Evolutionary conservation across 92 coral and sea anemone species (phyloP).

Genomic region (Blastomussa wellsi): DNA sequence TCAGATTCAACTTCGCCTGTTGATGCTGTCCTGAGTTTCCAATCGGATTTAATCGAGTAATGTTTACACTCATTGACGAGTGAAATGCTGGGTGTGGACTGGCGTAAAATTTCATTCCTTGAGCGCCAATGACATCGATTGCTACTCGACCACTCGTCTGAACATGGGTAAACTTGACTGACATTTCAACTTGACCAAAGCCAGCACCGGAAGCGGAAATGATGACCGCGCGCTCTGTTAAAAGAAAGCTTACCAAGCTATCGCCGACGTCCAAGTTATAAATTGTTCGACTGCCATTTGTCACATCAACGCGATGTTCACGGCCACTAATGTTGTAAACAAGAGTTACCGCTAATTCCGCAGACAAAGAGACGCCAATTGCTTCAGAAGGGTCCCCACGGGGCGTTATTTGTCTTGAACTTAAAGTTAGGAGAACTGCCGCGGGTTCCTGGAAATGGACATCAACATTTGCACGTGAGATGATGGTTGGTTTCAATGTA

Average conservation of each 20-base stretch:
- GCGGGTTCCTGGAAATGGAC: conserved; percentile 46
- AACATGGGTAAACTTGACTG: conserved; percentile 39
- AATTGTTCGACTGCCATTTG: conserved; percentile 40
- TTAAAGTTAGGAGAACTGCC: conserved; percentile 3
- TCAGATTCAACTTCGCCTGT: conserved; percentile 22
- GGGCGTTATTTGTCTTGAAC: conserved; percentile 28
- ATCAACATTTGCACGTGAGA: conserved; percentile 22
- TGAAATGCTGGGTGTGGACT: conserved; percentile 42
- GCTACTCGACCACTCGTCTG: conserved; percentile 12
- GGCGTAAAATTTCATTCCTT: conserved; percentile 23
- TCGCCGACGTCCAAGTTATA: conserved; percentile 14
- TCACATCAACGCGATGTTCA: conserved; percentile 32
- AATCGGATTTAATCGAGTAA: conserved; percentile 43
- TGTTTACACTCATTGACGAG: conserved; percentile 11
- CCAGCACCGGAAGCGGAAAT: conserved; percentile 41
- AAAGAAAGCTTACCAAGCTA: neutral
- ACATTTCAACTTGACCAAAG: conserved; percentile 28
- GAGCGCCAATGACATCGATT: conserved; percentile 33
- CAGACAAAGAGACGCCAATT: conserved; percentile 18
- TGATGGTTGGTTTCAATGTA: conserved; percentile 10
- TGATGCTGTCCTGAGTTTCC: conserved; percentile 44
- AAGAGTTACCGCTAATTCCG: conserved; percentile 32
- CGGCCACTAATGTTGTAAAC: conserved; percentile 46
- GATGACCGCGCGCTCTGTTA: conserved; percentile 1
- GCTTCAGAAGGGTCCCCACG: conserved; percentile 45